Evolutionary conservation across 2,797 vertebrate genomes (phyloP).

Genomic region (Trachurus trachurus): DNA sequence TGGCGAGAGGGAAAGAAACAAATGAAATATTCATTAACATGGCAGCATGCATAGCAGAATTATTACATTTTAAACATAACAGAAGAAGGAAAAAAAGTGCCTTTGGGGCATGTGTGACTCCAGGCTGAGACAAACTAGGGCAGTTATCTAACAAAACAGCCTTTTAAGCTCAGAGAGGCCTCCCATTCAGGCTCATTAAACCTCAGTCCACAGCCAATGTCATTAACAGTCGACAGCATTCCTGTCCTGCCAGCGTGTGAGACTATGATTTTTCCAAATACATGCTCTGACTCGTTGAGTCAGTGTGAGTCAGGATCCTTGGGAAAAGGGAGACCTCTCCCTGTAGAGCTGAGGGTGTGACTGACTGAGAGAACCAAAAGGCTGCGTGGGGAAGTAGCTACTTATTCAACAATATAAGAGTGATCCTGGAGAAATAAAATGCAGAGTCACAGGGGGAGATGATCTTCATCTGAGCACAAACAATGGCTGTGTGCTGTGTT

Average conservation of each 20-base stretch:
- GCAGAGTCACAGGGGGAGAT: background rate
- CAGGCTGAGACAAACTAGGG: constrained; percentile 66
- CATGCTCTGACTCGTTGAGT: constrained; percentile 71
- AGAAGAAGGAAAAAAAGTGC: constrained; percentile 23
- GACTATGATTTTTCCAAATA: constrained; percentile 37
- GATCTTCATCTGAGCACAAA: constrained; percentile 4
- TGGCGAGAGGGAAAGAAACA: background rate
- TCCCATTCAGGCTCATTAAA: constrained; percentile 52
- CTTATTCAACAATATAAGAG: constrained; percentile 8
- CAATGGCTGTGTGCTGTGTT: background rate
- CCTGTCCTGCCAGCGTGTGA: constrained; percentile 34
- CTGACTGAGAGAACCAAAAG: constrained; percentile 23
- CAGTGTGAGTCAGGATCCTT: constrained; percentile 16
- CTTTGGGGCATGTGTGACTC: constrained; percentile 56
- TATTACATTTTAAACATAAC: constrained; percentile 66
- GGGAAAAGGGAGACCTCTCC: constrained; percentile 6
- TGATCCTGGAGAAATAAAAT: background rate
- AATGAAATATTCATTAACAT: constrained; percentile 66
- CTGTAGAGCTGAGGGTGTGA: constrained; percentile 53
- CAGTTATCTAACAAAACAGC: constrained; percentile 70
- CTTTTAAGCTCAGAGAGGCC: constrained; percentile 50
- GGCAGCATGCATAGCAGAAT: constrained; percentile 34
- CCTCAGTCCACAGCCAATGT: constrained; percentile 23
- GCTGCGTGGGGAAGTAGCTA: background rate
- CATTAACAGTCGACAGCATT: constrained; percentile 51